phyloP scores from a whole-genome alignment of 2,888 invertebrate species.

The Dendrolimus pini region DNA sequence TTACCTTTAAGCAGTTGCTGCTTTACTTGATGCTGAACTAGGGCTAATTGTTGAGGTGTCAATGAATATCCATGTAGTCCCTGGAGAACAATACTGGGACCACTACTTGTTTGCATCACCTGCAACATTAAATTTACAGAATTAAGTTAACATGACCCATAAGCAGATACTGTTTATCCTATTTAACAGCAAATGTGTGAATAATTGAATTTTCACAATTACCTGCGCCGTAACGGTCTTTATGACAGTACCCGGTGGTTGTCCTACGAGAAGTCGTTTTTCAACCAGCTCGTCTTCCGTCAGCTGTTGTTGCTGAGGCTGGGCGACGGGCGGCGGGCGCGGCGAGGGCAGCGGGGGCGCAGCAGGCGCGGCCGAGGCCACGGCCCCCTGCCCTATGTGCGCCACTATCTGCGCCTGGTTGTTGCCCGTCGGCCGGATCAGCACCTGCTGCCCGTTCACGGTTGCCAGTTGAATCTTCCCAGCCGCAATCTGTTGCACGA shows the following conservation, averaged over 20 bases:
- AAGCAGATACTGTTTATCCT: no score
- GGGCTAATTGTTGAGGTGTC: constrained; percentile 86
- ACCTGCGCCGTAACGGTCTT: constrained; percentile 91
- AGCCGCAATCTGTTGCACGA: constrained; percentile 88
- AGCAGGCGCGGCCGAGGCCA: constrained; percentile 24
- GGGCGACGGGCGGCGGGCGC: constrained; percentile 14
- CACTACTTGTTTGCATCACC: constrained; percentile 89
- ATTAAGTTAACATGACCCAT: no score
- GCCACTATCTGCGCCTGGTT: constrained; percentile 88
- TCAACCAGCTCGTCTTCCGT: constrained; percentile 78
- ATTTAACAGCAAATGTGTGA: no score
- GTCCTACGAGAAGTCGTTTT: constrained; percentile 84
- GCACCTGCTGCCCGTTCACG: constrained; percentile 90
- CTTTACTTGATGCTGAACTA: constrained; percentile 93
- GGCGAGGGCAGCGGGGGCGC: constrained; percentile 17
- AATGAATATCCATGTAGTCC: constrained; percentile 90
- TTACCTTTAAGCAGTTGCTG: constrained; percentile 90
- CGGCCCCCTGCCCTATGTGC: constrained; percentile 78
- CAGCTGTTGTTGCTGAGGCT: constrained; percentile 32
- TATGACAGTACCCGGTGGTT: constrained; percentile 90
- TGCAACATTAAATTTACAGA: constrained; percentile 19
- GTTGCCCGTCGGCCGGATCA: constrained; percentile 86
- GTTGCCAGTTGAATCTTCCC: constrained; percentile 91
- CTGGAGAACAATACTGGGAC: constrained; percentile 90
- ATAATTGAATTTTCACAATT: constrained; percentile 7